These are phyloP conservation scores for Elymnias hypermnestra DNA, from an alignment of 1,140 invertebrate genomes.

Conservation along the genomic window DNA sequence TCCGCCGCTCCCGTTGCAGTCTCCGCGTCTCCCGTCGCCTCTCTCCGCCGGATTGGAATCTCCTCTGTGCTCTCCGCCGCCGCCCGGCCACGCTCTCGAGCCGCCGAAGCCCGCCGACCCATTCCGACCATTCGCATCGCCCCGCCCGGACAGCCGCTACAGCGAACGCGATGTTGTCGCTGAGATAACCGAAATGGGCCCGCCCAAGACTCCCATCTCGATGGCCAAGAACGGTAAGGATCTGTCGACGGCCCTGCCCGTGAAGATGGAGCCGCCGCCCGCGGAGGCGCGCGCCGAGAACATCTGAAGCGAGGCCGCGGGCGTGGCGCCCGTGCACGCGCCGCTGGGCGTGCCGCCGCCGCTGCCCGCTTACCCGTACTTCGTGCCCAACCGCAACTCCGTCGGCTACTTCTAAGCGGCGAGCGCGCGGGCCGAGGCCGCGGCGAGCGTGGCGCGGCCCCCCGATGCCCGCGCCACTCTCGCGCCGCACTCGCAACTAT, in stretches of 20 bases:
- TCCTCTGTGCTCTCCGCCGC: slow-evolving; percentile 64
- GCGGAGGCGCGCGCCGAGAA: slow-evolving; percentile 51
- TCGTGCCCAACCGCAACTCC: slow-evolving; percentile 62
- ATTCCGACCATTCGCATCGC: slow-evolving; percentile 67
- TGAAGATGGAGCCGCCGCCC: slow-evolving; percentile 58
- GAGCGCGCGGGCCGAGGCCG: slow-evolving; percentile 2
- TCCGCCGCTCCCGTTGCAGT: slow-evolving; percentile 55
- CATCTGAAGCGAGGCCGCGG: slow-evolving; percentile 70
- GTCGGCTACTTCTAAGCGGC: slow-evolving; percentile 52
- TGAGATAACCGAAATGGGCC: slow-evolving; percentile 59
- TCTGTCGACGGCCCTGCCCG: slow-evolving; percentile 42
- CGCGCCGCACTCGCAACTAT: slow-evolving; percentile 6
- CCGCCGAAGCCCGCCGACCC: slow-evolving; percentile 59
- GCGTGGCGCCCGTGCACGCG: slow-evolving; percentile 39
- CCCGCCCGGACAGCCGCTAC: slow-evolving; percentile 61
- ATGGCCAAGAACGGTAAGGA: slow-evolving; percentile 60
- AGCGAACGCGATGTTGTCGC: slow-evolving; percentile 46
- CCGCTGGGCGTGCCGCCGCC: slow-evolving; percentile 42
- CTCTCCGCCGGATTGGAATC: slow-evolving; percentile 62
- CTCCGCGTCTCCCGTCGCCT: slow-evolving; percentile 57
- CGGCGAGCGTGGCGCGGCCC: not conserved
- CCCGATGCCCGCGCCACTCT: not conserved
- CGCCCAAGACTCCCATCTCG: slow-evolving; percentile 52
- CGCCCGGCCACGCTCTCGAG: slow-evolving; percentile 63
- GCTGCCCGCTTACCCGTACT: slow-evolving; percentile 66